Evolutionary conservation across 1,140 invertebrate genomes (phyloP), one percentile per base, ranked within the genome.

Genomic region (Euglossa dilemma): DNA sequence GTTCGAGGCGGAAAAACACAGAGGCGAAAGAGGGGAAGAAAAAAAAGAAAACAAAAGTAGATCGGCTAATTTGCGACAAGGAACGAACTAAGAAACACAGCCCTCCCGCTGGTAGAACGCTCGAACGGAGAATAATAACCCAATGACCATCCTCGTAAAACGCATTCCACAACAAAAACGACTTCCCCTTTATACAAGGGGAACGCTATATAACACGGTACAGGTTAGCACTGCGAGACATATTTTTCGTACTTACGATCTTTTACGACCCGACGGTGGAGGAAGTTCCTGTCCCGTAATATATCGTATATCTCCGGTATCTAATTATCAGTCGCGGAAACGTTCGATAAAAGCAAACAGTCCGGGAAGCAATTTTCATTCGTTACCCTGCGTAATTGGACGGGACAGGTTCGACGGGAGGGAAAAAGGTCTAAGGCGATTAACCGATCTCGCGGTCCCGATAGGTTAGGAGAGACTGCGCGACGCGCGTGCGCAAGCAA

Each of bases 301-400:
- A n/a, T 18, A 59, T 64, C 73, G 20, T 7, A 23, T 9, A 14
- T 14, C 52, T 54, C 56, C 59, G 36, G 16, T 47, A 43, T 9
- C 61, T 28, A 64, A 66, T 66, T 76, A 66, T 54, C 61, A 47
- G n/a, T 75, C 57, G 25, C 45, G 73, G 59, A 57, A 47, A 69
- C 43, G 76, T 69, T 69, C 25, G 45, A 63, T 45, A 45, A 59
- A 50, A 8, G 43, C n/a, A 18, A 47, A 63, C 56, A 23, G 43
- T 47, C 16, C 61, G 63, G 28, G 23, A 18, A 14, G 50, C 63
- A 28, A 78, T 67, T 69, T 57, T 66, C 64, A 78, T 50, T 78
- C 76, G 64, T 78, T 78, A 28, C 47, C 36, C 36, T 14, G 6
- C 18, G 43, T 72, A 72, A 72, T 80, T 80, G 56, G 52, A 54